These are phyloP conservation scores for Anomalospiza imberbis DNA, from an alignment of 2,797 vertebrate genomes.

Conservation along the genomic window DNA sequence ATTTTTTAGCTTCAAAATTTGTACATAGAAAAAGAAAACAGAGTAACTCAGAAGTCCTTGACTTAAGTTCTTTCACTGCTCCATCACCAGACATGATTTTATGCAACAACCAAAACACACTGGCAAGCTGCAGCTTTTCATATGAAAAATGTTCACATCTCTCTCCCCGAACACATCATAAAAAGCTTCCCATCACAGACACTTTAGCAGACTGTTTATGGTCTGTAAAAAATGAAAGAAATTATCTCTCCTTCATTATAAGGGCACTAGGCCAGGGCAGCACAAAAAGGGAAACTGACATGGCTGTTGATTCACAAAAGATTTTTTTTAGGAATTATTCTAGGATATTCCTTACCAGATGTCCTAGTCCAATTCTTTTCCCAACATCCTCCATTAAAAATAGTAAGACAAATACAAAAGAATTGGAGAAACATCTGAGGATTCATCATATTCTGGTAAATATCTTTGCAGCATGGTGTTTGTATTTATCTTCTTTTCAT, in stretches of 20 bases:
- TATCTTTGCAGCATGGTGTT: slow-evolving; percentile 1
- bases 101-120: background rate
- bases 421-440: background rate
- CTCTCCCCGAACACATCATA: background rate
- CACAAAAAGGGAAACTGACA: background rate
- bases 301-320: background rate
- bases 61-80: background rate
- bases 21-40: background rate
- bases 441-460: background rate
- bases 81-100: background rate
- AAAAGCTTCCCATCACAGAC: background rate
- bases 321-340: background rate
- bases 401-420: background rate
- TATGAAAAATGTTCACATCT: background rate
- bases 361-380: background rate
- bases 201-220: background rate
- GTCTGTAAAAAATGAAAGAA: background rate
- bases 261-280: background rate
- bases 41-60: background rate
- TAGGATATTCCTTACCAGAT: background rate
- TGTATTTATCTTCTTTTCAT: slow-evolving; percentile 31
- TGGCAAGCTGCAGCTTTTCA: background rate
- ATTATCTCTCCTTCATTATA: background rate
- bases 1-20: background rate
- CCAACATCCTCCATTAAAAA: background rate